Percentiles rank a stretch among this genome's conserved stretches.
Conservation (phyloP, 2,888 invertebrate species). For the Hypolimnas misippus region DNA sequence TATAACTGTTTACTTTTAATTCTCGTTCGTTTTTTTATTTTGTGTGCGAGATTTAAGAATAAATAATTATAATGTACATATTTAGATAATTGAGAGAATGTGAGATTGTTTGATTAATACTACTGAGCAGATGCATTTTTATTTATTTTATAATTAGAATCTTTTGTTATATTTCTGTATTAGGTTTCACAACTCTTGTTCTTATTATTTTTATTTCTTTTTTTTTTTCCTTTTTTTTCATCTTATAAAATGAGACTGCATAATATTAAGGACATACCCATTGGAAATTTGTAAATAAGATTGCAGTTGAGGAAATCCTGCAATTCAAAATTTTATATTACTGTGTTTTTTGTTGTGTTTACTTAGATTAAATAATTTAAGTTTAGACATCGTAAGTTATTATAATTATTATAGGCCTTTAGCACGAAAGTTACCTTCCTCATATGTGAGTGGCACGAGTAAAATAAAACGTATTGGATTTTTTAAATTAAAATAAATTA, state of each 20-base stretch:
- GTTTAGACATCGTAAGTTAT: neutral
- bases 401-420: neutral
- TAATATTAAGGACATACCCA: conserved; percentile 43
- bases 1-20: conserved; percentile 11
- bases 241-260: conserved; percentile 44
- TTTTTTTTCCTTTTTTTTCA: conserved; percentile 3
- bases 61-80: neutral
- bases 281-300: conserved; percentile 58
- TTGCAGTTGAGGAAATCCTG: conserved; percentile 58
- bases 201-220: neutral
- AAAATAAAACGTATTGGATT: too few species aligned
- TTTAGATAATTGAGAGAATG: neutral
- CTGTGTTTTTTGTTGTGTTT: conserved; percentile 56
- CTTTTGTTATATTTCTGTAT: too few species aligned
- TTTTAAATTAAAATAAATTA: too few species aligned
- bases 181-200: too few species aligned
- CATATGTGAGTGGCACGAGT: neutral
- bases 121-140: too few species aligned
- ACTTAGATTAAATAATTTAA: conserved; percentile 28
- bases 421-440: neutral
- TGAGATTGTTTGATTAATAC: neutral
- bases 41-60: neutral
- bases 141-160: too few species aligned
- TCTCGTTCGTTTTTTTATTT: conserved; percentile 5
- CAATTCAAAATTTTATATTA: conserved; percentile 58